A percentile compares a stretch with the other conserved stretches of the same genome.
Evolutionary conservation across 2,888 invertebrate species (phyloP).

Genomic region (Archips xylosteana): DNA sequence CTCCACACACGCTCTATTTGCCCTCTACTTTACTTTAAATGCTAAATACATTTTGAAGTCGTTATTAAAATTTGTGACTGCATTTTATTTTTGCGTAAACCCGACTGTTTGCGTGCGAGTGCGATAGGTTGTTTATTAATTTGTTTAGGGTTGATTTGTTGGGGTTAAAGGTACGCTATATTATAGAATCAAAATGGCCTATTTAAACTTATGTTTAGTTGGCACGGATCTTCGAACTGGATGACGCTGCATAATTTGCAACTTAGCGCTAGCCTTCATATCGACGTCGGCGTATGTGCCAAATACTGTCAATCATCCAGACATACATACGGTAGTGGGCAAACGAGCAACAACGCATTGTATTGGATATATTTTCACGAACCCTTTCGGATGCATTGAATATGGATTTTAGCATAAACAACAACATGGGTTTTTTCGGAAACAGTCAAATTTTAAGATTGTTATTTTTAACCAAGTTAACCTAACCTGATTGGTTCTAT

Average conservation of each 20-base stretch:
- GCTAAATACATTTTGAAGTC: constrained; percentile 41
- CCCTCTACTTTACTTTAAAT: constrained; percentile 49
- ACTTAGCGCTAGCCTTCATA: constrained; percentile 27
- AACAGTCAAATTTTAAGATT: no score
- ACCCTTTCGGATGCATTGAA: no score
- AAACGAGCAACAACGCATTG: no score
- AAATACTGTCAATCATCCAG: constrained; percentile 36
- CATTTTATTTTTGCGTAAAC: constrained; percentile 33
- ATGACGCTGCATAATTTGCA: constrained; percentile 31
- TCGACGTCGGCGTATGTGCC: constrained; percentile 29
- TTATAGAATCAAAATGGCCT: not conserved
- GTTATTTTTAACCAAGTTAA: no score
- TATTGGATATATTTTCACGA: no score
- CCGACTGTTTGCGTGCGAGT: constrained; percentile 18
- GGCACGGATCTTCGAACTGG: constrained; percentile 22
- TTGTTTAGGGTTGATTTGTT: constrained; percentile 20
- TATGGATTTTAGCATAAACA: no score
- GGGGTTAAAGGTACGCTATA: not conserved
- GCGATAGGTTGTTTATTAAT: constrained; percentile 9
- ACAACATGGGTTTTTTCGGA: no score
- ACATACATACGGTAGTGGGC: not conserved
- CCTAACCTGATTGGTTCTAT: no score
- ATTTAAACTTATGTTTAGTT: constrained; percentile 23
- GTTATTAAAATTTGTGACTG: constrained; percentile 32
- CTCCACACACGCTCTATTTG: constrained; percentile 64